Base-by-base conservation (phyloP, 2,797 vertebrate species). In the Acipenser oxyrinchus region DNA sequence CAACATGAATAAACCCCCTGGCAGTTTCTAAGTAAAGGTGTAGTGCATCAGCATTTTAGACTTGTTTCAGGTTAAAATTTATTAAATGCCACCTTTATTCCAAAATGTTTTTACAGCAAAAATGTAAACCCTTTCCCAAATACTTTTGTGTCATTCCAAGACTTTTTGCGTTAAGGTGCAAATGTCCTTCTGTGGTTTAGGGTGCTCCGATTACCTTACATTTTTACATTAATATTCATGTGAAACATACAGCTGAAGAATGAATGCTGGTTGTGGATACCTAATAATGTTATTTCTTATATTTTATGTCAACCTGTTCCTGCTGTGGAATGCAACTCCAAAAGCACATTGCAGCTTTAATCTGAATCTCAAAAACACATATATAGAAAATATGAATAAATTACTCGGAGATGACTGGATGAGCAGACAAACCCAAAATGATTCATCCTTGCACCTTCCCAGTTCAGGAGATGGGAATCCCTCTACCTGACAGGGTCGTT, bases 181-280 rank as follows among this genome's bases (percentile, higher is more conserved):
- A 60, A 8, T 57, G 62, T 72, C 62, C 49, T 65, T 73, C 74
- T 69, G 74, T 77, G 70, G 78, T 67, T 63, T 79, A 79, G 79
- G 81, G 77, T 81, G 77, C 77, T 51, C 69, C 68, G 72, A 69
- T 10, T 51, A 65, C 53, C 69, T 6, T 58, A 58, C 9, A 7
- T 58, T 23, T 64, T 53, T 55, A 48, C 62, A 72, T 69, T 69
- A 11, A 13, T 49, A 65, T 69, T 66, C 12, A 68, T 67, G 62
- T 61, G n/a, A 69, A 64, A 72, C 63, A 52, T 64, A 74, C 75
- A 68, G 64, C 37, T 63, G 12, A 53, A 55, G 48, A 48, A 37
- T 55, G 49, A 65, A 65, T 65, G 52, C 15, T 18, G 15, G 15
- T 58, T 58, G 55, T 58, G 55, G 55, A 58, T 13, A 58, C 55